Conservation (phyloP, 2,113 vertebrate genomes). For the Salvelinus sp. region DNA sequence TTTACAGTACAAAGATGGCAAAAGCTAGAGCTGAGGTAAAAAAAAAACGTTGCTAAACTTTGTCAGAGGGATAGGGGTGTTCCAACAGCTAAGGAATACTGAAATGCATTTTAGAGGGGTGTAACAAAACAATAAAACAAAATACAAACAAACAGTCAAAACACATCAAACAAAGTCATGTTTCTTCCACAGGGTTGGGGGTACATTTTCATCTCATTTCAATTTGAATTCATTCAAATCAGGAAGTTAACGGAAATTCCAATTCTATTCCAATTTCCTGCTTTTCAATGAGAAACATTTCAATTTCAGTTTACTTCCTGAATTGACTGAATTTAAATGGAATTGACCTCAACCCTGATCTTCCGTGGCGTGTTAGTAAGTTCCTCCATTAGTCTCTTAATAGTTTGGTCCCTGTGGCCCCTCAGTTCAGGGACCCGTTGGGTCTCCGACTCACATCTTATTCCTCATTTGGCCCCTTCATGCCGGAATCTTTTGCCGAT, state of each 20-base stretch:
- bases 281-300: too few relatives aligned
- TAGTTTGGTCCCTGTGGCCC: conserved; percentile 13
- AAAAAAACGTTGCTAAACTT: conserved; percentile 30
- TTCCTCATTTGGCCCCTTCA: conserved; percentile 75
- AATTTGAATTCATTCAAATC: too few relatives aligned
- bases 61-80: conserved; percentile 14
- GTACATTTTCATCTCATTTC: too few relatives aligned
- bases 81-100: conserved; percentile 24
- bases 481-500: conserved; percentile 68
- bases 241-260: too few relatives aligned
- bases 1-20: conserved; percentile 31
- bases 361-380: conserved; percentile 15
- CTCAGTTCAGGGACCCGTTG: conserved; percentile 1
- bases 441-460: not conserved
- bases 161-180: conserved; percentile 27
- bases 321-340: too few relatives aligned
- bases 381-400: conserved; percentile 46
- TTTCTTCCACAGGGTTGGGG: too few relatives aligned
- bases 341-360: not conserved
- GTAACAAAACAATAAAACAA: conserved; percentile 18
- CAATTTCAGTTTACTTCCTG: too few relatives aligned
- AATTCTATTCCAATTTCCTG: not conserved
- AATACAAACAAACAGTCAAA: conserved; percentile 22
- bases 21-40: conserved; percentile 62
- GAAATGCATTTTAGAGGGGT: conserved; percentile 5